Evolutionary conservation across 2,797 vertebrate genomes (phyloP).

Genomic region (Nyctalus aviator): DNA sequence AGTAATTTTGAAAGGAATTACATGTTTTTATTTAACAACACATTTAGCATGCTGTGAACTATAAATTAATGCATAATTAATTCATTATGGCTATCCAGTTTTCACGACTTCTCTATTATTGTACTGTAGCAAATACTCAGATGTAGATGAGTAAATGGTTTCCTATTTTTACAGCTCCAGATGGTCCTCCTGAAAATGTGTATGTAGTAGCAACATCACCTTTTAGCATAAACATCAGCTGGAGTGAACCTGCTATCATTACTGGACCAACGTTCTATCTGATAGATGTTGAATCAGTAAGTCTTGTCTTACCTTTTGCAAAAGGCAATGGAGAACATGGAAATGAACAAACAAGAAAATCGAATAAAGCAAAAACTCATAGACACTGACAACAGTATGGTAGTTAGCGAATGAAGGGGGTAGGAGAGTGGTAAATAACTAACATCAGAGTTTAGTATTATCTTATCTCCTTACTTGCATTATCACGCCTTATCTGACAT

Average conservation of each 20-base stretch:
- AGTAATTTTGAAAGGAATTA: slow-evolving; percentile 11
- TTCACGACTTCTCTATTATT: background rate
- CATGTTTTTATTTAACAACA: background rate
- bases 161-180: slow-evolving; percentile 90
- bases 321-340: background rate
- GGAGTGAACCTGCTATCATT: slow-evolving; percentile 92
- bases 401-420: background rate
- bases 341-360: background rate
- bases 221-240: slow-evolving; percentile 91
- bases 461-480: background rate
- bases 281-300: slow-evolving; percentile 91
- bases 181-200: slow-evolving; percentile 92
- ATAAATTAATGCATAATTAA: slow-evolving; percentile 59
- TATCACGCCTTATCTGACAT: background rate
- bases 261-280: slow-evolving; percentile 96
- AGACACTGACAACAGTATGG: background rate
- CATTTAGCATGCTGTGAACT: background rate
- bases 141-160: background rate
- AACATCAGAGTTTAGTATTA: background rate
- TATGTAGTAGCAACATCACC: slow-evolving; percentile 90
- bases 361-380: background rate
- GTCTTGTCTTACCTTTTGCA: slow-evolving; percentile 52
- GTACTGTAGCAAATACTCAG: background rate
- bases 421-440: background rate
- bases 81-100: slow-evolving; percentile 52